Percentiles rank a stretch among this genome's conserved stretches.
These are phyloP conservation scores for Sebastiscus tertius DNA, from an alignment of 2,797 vertebrate genomes.

Conservation along the genomic window DNA sequence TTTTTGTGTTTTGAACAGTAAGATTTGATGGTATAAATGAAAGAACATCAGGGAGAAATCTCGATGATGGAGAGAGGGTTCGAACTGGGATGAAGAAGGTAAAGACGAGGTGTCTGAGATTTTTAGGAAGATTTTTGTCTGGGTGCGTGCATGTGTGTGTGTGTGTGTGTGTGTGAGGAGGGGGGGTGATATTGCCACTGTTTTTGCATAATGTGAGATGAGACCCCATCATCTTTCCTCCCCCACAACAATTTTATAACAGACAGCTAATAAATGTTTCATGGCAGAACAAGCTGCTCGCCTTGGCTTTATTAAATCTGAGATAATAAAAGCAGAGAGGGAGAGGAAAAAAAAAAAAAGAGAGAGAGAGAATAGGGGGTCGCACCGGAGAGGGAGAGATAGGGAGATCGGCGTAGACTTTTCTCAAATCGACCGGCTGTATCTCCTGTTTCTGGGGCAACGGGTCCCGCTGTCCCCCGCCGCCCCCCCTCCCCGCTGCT, in stretches of 20 bases:
- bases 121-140: slow-evolving; percentile 53
- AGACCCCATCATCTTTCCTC: slow-evolving; percentile 86
- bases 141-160: background rate
- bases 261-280: slow-evolving; percentile 97
- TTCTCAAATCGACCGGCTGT: slow-evolving; percentile 85
- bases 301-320: slow-evolving; percentile 93
- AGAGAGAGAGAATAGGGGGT: slow-evolving; percentile 75
- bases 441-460: slow-evolving; percentile 90
- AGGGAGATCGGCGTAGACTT: slow-evolving; percentile 82
- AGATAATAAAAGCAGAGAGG: slow-evolving; percentile 91
- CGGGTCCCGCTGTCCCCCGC: slow-evolving; percentile 82
- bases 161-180: slow-evolving; percentile 1
- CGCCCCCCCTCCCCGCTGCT: slow-evolving; percentile 70
- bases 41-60: slow-evolving; percentile 21
- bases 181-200: slow-evolving; percentile 81
- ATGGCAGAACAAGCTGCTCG: slow-evolving; percentile 92
- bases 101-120: slow-evolving; percentile 54
- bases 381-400: slow-evolving; percentile 73
- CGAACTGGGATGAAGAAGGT: slow-evolving; percentile 52
- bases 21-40: slow-evolving; percentile 22
- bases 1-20: slow-evolving; percentile 32
- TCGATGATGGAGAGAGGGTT: slow-evolving; percentile 25
- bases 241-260: slow-evolving; percentile 94
- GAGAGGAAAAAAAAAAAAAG: slow-evolving; percentile 67
- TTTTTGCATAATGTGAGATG: slow-evolving; percentile 91